These are phyloP conservation scores for Ricordea florida DNA, from an alignment of 92 coral and sea anemone species.

Conservation along the genomic window DNA sequence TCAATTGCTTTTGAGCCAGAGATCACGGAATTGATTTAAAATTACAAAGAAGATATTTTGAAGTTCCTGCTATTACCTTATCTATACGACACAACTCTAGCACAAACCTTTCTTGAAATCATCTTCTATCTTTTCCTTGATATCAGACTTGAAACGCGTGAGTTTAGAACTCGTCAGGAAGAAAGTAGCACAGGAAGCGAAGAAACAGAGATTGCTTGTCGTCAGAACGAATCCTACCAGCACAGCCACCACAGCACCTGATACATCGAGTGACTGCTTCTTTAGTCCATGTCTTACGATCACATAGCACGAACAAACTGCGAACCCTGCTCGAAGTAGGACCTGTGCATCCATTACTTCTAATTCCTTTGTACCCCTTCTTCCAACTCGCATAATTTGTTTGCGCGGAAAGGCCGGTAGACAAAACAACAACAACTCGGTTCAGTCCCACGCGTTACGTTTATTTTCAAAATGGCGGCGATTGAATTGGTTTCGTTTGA, in stretches of 20 bases:
- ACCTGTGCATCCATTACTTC: background rate
- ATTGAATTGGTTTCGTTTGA: background rate
- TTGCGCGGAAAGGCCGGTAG: background rate
- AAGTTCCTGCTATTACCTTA: too few relatives aligned
- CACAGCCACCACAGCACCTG: conserved; percentile 90
- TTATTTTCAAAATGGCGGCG: conserved; percentile 35
- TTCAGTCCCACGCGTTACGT: conserved; percentile 26
- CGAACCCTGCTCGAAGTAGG: conserved; percentile 62
- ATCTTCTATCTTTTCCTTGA: conserved; percentile 85
- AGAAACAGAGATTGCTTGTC: conserved; percentile 85
- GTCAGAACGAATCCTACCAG: conserved; percentile 89
- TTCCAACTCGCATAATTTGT: background rate
- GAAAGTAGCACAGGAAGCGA: conserved; percentile 76
- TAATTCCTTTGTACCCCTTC: background rate
- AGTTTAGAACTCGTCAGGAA: conserved; percentile 82
- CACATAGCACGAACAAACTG: conserved; percentile 53
- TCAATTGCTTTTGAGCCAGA: too few relatives aligned
- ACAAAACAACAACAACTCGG: background rate
- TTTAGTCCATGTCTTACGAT: conserved; percentile 77
- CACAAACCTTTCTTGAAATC: conserved; percentile 96
- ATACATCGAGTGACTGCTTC: conserved; percentile 75
- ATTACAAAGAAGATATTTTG: background rate
- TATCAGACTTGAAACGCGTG: conserved; percentile 88
- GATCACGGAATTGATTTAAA: too few relatives aligned
- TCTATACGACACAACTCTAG: too few relatives aligned